phyloP scores from a whole-genome alignment of 2,888 invertebrate species.

The Cheilosia vernalis region DNA sequence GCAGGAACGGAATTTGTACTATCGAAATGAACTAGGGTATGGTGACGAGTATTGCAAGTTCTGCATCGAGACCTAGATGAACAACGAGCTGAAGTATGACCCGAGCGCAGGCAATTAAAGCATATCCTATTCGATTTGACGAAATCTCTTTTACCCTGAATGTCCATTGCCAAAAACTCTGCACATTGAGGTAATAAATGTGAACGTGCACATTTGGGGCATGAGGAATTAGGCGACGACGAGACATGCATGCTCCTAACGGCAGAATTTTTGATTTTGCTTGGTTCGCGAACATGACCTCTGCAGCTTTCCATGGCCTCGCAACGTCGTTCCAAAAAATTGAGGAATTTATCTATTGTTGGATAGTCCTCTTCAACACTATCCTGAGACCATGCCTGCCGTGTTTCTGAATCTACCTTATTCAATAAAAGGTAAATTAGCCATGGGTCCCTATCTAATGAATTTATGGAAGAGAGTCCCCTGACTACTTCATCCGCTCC shows the following conservation, averaged over 20 bases:
- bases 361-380: background rate
- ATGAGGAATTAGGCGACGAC: background rate
- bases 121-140: slow-evolving; percentile 21
- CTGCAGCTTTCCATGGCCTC: slow-evolving; percentile 30
- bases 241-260: background rate
- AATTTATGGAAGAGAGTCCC: no score
- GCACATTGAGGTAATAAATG: no score
- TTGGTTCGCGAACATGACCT: slow-evolving; percentile 1
- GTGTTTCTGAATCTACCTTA: no score
- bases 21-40: background rate
- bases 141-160: background rate
- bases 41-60: slow-evolving; percentile 6
- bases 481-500: slow-evolving; percentile 29
- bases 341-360: slow-evolving; percentile 29
- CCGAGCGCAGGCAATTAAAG: background rate
- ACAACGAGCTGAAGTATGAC: background rate
- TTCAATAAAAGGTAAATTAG: no score
- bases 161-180: no score
- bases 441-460: no score
- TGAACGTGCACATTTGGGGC: background rate
- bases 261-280: background rate
- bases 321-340: slow-evolving; percentile 12
- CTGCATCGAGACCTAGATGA: background rate
- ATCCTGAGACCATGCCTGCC: no score
- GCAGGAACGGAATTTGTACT: background rate